phyloP scores from a whole-genome alignment of 2,888 invertebrate genomes.

The Teleogryllus oceanicus region DNA sequence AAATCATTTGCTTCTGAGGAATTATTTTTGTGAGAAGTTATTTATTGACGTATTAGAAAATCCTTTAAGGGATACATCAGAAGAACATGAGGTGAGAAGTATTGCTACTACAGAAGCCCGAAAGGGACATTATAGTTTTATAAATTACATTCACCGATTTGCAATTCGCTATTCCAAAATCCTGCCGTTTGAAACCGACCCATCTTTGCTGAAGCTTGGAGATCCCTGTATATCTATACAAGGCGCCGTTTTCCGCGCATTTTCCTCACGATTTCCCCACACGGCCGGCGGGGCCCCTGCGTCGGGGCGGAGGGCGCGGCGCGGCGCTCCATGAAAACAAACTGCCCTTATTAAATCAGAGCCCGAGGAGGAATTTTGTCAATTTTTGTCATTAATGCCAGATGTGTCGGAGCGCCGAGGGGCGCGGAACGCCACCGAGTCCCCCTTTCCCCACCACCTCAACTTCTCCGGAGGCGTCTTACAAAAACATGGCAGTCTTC shows the following conservation, averaged over 20 bases:
- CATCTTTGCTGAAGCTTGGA: too few species aligned
- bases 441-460: too few species aligned
- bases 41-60: too few species aligned
- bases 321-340: slow-evolving; percentile 7
- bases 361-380: not conserved
- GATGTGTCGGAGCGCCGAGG: not conserved
- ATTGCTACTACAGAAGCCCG: too few species aligned
- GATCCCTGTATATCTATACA: not conserved
- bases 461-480: not conserved
- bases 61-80: too few species aligned
- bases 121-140: too few species aligned
- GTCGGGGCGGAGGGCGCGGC: not conserved
- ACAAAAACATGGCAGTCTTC: slow-evolving; percentile 12
- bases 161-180: too few species aligned
- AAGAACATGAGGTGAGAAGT: too few species aligned
- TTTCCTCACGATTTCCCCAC: slow-evolving; percentile 18
- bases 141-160: too few species aligned
- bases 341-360: slow-evolving; percentile 18
- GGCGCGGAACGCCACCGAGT: not conserved
- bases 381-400: slow-evolving; percentile 18
- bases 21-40: too few species aligned
- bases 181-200: too few species aligned
- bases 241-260: not conserved
- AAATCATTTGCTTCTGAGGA: too few species aligned
- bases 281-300: not conserved